These are phyloP conservation scores for Neodiprion pinetum DNA, from an alignment of 1,140 invertebrate genomes.

Conservation along the genomic window DNA sequence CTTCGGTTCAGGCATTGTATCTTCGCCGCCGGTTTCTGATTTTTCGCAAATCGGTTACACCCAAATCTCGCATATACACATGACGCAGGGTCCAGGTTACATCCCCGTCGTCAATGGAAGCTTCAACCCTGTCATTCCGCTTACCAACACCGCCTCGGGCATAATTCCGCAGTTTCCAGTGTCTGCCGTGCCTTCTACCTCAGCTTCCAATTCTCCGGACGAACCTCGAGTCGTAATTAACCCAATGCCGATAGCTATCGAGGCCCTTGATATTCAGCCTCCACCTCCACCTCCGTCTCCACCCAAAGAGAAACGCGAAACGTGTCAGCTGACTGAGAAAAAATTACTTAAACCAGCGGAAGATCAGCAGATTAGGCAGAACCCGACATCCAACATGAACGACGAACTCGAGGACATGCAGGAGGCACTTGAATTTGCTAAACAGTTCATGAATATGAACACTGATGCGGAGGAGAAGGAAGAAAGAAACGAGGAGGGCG, in stretches of 20 bases:
- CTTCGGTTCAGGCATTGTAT: background rate
- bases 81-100: too few species aligned
- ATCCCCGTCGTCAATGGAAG: background rate
- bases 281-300: slow-evolving; percentile 22
- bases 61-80: background rate
- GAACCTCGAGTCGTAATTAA: background rate
- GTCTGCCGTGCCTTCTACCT: too few species aligned
- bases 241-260: background rate
- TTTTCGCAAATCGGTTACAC: background rate
- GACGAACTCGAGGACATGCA: slow-evolving; percentile 54
- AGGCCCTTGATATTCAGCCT: slow-evolving; percentile 11
- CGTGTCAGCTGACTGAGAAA: background rate
- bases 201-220: too few species aligned
- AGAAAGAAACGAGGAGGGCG: background rate
- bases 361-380: background rate
- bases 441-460: slow-evolving; percentile 49
- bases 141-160: background rate
- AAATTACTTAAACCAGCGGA: background rate
- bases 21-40: background rate
- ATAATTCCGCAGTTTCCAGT: background rate
- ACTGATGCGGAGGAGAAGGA: slow-evolving; percentile 18
- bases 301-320: background rate
- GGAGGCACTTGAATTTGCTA: slow-evolving; percentile 54
- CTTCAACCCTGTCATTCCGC: background rate
- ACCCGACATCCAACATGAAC: slow-evolving; percentile 29